Base-by-base conservation (phyloP, 2,888 invertebrate genomes). In the Myopa testacea region DNA sequence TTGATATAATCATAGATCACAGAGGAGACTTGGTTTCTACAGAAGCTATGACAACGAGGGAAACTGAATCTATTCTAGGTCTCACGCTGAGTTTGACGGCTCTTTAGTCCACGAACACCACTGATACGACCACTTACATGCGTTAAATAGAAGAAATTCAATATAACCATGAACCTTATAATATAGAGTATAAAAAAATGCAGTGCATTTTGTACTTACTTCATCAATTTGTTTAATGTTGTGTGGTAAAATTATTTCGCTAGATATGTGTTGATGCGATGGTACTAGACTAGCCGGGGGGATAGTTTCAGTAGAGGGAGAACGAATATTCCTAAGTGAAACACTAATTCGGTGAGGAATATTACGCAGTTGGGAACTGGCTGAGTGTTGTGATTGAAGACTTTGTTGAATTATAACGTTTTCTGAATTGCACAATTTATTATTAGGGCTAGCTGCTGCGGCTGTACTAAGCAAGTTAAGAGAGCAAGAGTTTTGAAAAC, bases 391-490 rank as follows among this genome's bases (percentile, higher is more conserved):
- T 65, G 80, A 79, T 76, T 88, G 86, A 62, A 83, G 82, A 75
- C 80, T 83, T 76, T 82, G 63, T 55, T 83, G 82, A 71, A 84
- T 83, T n/a, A 82, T 81, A 34, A 82, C 81, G 68, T 79, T 82
- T 58, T 80, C 81, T 70, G 83, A 82, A 70, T 82, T 82, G 75
- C 92, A 88, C 19, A 26, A 26, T 26, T 62, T 62, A 26, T 19
- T 62, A 81, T 91, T 91, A 5, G 94, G 94, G 74, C 94, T 94
- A 55, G 92, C 91, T 74, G 94, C 91, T n/a, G 84, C 94, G 92
- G 84, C 95, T 95, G 86, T n/a, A n/a, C n/a, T n/a, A n/a, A n/a
- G n/a, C n/a, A n/a, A n/a, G n/a, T n/a, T n/a, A n/a, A n/a, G n/a
- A n/a, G n/a, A n/a, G n/a, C n/a, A n/a, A n/a, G n/a, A n/a, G n/a